A percentile compares a stretch with the other conserved stretches of the same genome.
Evolutionary conservation across 2,113 vertebrate species (phyloP).

Genomic region (Nibea coibor): DNA sequence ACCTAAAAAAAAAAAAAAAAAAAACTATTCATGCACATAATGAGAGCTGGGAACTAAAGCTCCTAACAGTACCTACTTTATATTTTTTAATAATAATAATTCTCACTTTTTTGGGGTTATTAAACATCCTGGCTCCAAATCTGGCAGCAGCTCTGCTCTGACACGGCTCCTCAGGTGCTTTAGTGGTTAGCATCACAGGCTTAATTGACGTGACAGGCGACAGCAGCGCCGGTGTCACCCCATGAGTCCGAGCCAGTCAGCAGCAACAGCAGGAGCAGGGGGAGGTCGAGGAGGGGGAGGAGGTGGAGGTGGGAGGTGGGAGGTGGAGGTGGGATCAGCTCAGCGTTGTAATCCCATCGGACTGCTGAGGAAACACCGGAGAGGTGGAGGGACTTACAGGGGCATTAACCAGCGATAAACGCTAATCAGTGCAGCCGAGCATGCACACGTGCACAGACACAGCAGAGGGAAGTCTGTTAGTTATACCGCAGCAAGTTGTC

Average conservation of each 20-base stretch:
- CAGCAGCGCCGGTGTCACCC: conserved; percentile 50
- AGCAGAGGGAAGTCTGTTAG: neutral
- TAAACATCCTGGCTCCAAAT: neutral
- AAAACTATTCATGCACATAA: neutral
- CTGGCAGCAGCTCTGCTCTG: neutral
- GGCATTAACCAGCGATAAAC: conserved; percentile 51
- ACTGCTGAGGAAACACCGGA: conserved; percentile 46
- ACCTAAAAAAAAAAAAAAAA: too few relatives aligned
- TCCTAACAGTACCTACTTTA: neutral
- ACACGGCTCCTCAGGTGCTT: conserved; percentile 2
- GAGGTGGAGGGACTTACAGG: conserved; percentile 58
- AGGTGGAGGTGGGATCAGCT: conserved; percentile 27
- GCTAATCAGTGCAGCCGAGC: conserved; percentile 38
- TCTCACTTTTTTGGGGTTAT: neutral
- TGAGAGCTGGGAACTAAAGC: neutral
- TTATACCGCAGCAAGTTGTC: neutral
- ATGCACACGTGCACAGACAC: neutral
- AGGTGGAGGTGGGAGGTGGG: neutral
- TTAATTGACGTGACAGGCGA: conserved; percentile 49
- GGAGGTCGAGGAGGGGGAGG: neutral
- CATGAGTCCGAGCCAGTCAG: conserved; percentile 62
- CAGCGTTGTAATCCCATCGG: conserved; percentile 65
- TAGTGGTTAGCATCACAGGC: conserved; percentile 21
- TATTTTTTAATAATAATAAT: neutral
- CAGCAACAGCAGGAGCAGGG: neutral